Evolutionary conservation across 2,888 invertebrate genomes (phyloP).

Genomic region (Heliconius aoede): DNA sequence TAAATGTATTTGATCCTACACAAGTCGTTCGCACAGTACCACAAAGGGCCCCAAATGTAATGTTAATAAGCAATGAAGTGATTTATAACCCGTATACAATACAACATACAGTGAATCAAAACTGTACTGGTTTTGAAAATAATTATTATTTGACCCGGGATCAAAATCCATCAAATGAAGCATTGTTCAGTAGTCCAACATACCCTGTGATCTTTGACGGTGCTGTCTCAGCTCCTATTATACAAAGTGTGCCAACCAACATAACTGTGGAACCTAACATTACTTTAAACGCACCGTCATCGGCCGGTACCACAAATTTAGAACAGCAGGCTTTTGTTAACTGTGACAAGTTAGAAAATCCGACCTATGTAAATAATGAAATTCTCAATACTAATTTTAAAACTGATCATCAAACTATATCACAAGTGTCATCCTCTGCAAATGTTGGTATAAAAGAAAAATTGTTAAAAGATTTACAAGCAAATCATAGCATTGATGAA

Average conservation of each 20-base stretch:
- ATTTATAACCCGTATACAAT: constrained; percentile 60
- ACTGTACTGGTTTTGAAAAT: constrained; percentile 48
- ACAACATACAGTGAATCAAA: constrained; percentile 30
- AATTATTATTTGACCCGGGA: constrained; percentile 56
- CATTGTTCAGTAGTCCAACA: constrained; percentile 60
- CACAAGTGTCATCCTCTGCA: constrained; percentile 1
- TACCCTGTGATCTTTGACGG: constrained; percentile 61
- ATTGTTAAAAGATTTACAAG: not conserved
- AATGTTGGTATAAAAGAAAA: not conserved
- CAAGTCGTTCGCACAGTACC: constrained; percentile 47
- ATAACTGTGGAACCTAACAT: constrained; percentile 30
- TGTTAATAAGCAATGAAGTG: constrained; percentile 61
- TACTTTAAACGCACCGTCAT: not conserved
- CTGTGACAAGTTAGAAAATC: not conserved
- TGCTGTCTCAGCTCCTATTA: constrained; percentile 51
- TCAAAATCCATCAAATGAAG: constrained; percentile 54
- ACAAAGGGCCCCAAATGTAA: constrained; percentile 59
- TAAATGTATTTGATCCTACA: constrained; percentile 32
- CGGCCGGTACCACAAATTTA: not conserved
- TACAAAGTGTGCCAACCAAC: constrained; percentile 40
- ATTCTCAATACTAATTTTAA: not conserved
- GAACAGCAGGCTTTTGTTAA: not conserved
- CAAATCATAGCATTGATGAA: not conserved
- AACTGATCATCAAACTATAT: not conserved
- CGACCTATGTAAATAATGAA: constrained; percentile 2